Conservation (phyloP, 2,113 vertebrate genomes). For the Lonchura striata region DNA sequence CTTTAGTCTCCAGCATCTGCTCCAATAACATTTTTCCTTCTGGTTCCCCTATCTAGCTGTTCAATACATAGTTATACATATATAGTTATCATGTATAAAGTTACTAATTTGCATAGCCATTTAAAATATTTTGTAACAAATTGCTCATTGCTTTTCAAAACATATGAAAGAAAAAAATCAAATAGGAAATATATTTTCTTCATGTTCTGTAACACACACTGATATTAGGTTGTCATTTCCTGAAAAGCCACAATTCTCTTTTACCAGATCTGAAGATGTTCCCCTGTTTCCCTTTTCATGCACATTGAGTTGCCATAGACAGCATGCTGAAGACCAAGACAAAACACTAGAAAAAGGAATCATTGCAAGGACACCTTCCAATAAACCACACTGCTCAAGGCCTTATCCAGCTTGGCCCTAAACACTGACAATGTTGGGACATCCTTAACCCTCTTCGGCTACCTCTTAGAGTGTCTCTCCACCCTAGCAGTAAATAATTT, state of each 20-base stretch:
- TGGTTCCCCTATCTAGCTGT: not conserved
- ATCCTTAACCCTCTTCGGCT: not conserved
- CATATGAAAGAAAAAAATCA: not conserved
- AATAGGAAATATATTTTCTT: not conserved
- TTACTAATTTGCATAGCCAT: not conserved
- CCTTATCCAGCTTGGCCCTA: not conserved
- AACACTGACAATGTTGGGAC: rapidly evolving
- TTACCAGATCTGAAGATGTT: not conserved
- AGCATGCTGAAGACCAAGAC: not conserved
- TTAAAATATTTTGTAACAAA: not conserved
- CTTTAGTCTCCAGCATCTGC: not conserved
- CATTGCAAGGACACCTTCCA: not conserved
- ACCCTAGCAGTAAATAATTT: not conserved
- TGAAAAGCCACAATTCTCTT: not conserved
- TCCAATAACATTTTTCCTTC: not conserved
- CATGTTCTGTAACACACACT: not conserved
- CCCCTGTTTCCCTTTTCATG: not conserved
- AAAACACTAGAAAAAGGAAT: not conserved
- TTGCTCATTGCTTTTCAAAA: not conserved
- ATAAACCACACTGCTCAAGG: not conserved
- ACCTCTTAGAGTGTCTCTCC: not conserved
- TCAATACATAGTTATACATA: not conserved
- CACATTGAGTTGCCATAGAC: not conserved
- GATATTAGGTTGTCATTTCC: not conserved
- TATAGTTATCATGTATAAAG: not conserved